Evolutionary conservation across 1,140 invertebrate species (phyloP).

Genomic region (Reticulitermes speratus): DNA sequence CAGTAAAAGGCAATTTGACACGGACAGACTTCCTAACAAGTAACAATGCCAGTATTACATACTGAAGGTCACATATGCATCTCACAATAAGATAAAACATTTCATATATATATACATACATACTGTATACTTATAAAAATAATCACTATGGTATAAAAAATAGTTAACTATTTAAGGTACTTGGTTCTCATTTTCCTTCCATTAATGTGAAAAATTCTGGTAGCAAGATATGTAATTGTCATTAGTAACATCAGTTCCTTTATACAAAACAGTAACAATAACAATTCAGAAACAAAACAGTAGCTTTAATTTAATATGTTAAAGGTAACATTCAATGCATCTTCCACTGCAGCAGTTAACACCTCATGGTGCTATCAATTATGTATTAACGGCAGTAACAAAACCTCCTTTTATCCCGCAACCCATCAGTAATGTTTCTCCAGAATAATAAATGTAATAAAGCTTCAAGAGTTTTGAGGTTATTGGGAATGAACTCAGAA

Average conservation of each 20-base stretch:
- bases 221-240: slow-evolving; percentile 7
- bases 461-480: neutral
- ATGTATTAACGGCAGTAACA: slow-evolving; percentile 3
- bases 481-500: neutral
- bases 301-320: neutral
- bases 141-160: slow-evolving; percentile 7
- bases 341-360: neutral
- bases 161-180: slow-evolving; percentile 19
- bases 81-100: neutral
- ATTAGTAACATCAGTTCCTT: neutral
- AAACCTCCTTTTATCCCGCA: slow-evolving; percentile 4
- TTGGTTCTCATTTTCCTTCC: neutral
- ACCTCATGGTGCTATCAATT: neutral
- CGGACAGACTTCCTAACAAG: neutral
- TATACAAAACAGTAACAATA: slow-evolving; percentile 10
- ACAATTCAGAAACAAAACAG: neutral
- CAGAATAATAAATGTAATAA: neutral
- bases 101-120: neutral
- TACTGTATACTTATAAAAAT: neutral
- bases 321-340: slow-evolving; percentile 8
- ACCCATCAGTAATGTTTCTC: neutral
- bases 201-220: neutral
- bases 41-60: neutral
- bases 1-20: no score
- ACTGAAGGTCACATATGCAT: neutral